Evolutionary conservation across 30 jellyfish, hydroid and myxozoan genomes (phyloP).

Genomic region (Nemopilema nomurai): DNA sequence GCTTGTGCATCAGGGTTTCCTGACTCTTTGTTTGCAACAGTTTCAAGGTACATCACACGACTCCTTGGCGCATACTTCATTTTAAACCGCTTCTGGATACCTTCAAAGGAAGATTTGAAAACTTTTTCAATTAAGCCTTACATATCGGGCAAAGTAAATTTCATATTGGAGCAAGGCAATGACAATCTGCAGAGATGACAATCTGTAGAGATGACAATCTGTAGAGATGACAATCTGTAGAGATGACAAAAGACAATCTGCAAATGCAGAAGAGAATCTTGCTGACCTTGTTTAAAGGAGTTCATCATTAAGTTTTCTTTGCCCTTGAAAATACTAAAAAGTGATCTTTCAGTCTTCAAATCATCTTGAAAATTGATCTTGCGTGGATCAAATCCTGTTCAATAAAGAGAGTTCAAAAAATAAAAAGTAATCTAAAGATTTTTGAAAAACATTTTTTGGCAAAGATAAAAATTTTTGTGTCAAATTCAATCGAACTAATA

Average conservation of each 20-base stretch:
- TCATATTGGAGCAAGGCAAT: too few relatives aligned
- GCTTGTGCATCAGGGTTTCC: slow-evolving; percentile 89
- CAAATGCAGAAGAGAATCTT: background rate
- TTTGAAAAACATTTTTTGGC: background rate
- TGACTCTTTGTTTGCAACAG: slow-evolving; percentile 80
- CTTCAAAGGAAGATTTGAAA: slow-evolving; percentile 12
- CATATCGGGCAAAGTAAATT: too few relatives aligned
- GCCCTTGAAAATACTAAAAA: slow-evolving; percentile 29
- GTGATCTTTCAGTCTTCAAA: background rate
- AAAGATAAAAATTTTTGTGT: too few relatives aligned
- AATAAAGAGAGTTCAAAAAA: background rate
- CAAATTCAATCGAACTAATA: too few relatives aligned
- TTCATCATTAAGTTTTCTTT: slow-evolving; percentile 11
- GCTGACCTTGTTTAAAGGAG: slow-evolving; percentile 39
- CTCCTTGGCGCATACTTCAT: slow-evolving; percentile 67
- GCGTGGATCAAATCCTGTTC: slow-evolving; percentile 3
- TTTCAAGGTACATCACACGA: slow-evolving; percentile 77
- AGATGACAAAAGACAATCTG: too few relatives aligned
- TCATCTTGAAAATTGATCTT: background rate
- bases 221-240: too few relatives aligned
- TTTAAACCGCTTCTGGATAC: slow-evolving; percentile 26
- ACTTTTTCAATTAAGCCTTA: too few relatives aligned
- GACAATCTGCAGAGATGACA: too few relatives aligned
- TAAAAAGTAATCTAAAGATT: background rate
- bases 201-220: too few relatives aligned